Base-by-base conservation (phyloP, 2,113 vertebrate species). In the Saguinus midas region DNA sequence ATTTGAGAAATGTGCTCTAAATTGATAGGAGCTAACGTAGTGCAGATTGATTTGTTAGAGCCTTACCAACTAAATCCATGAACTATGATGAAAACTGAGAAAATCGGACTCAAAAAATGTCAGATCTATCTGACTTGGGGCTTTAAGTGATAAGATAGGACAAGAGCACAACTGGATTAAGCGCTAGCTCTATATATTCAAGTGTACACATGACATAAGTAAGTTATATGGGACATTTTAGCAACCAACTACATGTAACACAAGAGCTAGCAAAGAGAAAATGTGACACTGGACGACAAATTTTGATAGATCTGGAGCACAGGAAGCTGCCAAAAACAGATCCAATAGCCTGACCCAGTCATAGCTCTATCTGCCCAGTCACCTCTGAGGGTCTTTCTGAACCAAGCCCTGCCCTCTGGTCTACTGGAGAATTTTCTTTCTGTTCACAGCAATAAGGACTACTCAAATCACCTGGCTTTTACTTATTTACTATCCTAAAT, bases 1-100 rank as follows among this genome's bases (percentile, higher is more conserved):
- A 68, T 84, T 96, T 79, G 45, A 20, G 43, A 95, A 86, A 93
- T 75, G 7, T 70, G 23, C 21, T 90, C 87, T 95, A 91, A 97
- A 83, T 66, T 80, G 17, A 76, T 50, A 78, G n/a, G 70, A 13
- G 48, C 21, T 91, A 87, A 89, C 35, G 81, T 20, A 16, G 9
- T 78, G 9, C 64, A 12, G 76, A 78, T 29, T 94, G 40, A 91
- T 80, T 95, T 95, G 3, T 48, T 82, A 66, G 43, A 88, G 76
- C 1, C 17, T 97, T 96, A 91, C 48, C 40, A 95, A 87, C 9
- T 55, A 48, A 96, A 80, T 83, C 40, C 12, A 2, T 75, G 18
- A 94, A 32, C 20, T 81, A 37, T 94, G 64, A 87, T 88, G 40
- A 76, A 88, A 37, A 23, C 16, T 93, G 48, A 94, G 73, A 91